These are phyloP conservation scores for Apodemus agrarius DNA, from an alignment of 2,797 vertebrate species.

Conservation along the genomic window DNA sequence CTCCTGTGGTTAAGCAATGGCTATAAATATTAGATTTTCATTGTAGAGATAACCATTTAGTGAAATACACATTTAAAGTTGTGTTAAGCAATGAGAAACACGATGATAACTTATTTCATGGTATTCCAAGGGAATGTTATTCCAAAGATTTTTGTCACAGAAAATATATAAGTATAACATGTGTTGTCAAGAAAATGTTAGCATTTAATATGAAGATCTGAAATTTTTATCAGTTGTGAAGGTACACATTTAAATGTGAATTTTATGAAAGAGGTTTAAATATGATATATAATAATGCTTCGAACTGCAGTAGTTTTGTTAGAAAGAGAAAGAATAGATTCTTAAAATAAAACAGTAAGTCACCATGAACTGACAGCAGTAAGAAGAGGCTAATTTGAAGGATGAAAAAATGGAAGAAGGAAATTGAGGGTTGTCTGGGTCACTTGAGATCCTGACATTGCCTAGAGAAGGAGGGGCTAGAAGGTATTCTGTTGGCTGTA, in stretches of 20 bases:
- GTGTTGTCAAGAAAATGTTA: neutral
- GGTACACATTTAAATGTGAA: neutral
- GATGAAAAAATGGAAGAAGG: neutral
- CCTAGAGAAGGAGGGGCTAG: neutral
- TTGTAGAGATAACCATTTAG: neutral
- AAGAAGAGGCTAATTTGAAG: neutral
- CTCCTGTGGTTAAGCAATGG: neutral
- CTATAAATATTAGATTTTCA: neutral
- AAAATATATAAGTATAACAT: constrained; percentile 10
- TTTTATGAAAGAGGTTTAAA: neutral
- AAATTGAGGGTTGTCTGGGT: neutral
- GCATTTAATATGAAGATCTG: neutral
- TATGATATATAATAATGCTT: neutral
- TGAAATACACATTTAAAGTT: neutral
- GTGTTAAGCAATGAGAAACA: neutral
- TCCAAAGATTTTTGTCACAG: neutral
- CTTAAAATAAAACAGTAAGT: neutral
- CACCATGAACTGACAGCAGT: neutral
- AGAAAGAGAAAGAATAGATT: neutral
- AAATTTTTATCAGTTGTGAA: neutral
- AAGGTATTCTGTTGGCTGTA: neutral
- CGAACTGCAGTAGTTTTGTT: neutral
- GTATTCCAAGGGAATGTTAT: neutral
- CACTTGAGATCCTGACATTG: neutral
- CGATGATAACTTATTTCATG: neutral